These are phyloP conservation scores for Chalcis sispes DNA, from an alignment of 2,888 invertebrate species.

Conservation along the genomic window DNA sequence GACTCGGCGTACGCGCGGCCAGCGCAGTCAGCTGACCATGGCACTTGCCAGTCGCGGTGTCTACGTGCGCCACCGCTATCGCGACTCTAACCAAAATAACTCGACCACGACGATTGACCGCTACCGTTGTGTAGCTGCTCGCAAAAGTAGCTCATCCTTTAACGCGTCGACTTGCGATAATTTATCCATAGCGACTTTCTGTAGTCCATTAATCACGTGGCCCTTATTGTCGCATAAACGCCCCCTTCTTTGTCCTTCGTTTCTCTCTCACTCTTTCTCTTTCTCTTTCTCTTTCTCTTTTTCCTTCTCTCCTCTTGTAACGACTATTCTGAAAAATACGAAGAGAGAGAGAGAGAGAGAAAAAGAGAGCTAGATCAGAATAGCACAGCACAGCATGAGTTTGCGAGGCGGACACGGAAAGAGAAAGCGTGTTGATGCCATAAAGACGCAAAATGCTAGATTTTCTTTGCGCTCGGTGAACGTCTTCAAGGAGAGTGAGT, in stretches of 20 bases:
- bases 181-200: neutral
- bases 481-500: neutral
- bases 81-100: neutral
- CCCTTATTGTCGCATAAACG: conserved; percentile 22
- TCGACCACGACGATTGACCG: neutral
- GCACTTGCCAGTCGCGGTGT: no score
- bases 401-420: no score
- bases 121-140: neutral
- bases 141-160: neutral
- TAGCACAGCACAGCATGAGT: no score
- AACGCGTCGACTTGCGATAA: neutral
- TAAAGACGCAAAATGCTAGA: no score
- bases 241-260: neutral
- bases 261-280: neutral
- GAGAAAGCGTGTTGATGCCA: no score
- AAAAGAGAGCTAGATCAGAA: neutral
- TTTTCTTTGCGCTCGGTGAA: no score
- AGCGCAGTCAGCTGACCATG: neutral
- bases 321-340: neutral
- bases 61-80: no score
- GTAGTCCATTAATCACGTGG: conserved; percentile 19
- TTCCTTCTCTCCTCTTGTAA: neutral
- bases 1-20: neutral
- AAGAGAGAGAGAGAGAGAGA: neutral
- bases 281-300: neutral